phyloP scores from a whole-genome alignment of 2,888 invertebrate species.

The Ommatoiulus sabulosus region DNA sequence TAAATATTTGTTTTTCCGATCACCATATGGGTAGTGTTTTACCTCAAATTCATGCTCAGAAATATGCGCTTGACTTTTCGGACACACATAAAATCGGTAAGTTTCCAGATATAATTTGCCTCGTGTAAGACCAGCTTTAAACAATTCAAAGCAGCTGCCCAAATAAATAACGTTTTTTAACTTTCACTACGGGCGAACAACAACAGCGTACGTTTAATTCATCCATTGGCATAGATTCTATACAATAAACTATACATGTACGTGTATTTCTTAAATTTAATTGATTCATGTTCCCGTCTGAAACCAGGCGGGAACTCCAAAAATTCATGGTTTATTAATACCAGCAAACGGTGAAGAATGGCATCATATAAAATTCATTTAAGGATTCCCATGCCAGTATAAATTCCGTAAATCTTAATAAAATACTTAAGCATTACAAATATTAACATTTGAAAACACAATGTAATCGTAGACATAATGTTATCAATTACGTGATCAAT shows the following conservation, averaged over 20 bases:
- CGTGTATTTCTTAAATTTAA: not conserved
- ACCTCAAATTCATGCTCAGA: too few species aligned
- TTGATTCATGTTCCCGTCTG: not conserved
- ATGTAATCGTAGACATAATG: not conserved
- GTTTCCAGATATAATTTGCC: too few species aligned
- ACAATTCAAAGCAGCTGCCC: too few species aligned
- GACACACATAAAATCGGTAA: too few species aligned
- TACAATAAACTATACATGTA: too few species aligned
- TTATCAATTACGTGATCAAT: not conserved
- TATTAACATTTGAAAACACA: not conserved
- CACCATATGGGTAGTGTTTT: too few species aligned
- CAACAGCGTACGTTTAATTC: too few species aligned
- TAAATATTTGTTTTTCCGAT: not conserved
- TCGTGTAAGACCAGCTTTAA: too few species aligned
- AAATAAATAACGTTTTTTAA: too few species aligned
- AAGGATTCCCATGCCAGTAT: not conserved
- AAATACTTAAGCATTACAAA: not conserved
- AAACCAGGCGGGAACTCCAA: not conserved
- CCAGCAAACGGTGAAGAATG: accelerated
- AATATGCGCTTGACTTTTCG: too few species aligned
- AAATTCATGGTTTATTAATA: conserved; percentile 18
- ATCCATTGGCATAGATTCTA: too few species aligned
- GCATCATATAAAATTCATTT: not conserved
- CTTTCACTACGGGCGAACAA: too few species aligned
- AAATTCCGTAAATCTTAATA: not conserved